These are phyloP conservation scores for Campylomormyrus numenius DNA, from an alignment of 2,113 vertebrate species.

Conservation along the genomic window DNA sequence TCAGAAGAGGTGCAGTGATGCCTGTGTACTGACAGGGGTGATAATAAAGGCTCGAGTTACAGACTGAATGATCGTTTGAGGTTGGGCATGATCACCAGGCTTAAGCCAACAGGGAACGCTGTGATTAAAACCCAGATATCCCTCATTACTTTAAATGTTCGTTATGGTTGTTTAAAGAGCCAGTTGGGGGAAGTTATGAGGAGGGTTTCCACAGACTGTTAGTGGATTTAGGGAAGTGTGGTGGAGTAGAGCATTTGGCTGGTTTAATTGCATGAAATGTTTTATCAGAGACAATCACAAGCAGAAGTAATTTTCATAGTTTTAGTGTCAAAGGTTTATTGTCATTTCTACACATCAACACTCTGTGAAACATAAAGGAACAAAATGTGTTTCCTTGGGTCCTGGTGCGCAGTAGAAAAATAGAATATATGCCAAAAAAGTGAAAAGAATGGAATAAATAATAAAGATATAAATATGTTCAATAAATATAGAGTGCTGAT, in stretches of 20 bases:
- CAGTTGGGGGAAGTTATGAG: not conserved
- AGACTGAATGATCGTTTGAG: not conserved
- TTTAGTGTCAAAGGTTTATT: not conserved
- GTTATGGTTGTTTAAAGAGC: not conserved
- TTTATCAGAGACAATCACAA: not conserved
- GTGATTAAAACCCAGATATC: not conserved
- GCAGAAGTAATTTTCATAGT: not conserved
- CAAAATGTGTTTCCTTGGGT: not conserved
- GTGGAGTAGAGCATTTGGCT: not conserved
- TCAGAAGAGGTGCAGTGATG: not conserved
- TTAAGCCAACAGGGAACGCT: not conserved
- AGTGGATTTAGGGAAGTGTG: not conserved
- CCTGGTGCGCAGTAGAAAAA: not conserved
- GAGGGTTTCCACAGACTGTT: not conserved
- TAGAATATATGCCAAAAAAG: not conserved
- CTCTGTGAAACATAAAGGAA: not conserved
- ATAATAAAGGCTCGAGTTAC: not conserved
- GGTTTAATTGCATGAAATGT: not conserved
- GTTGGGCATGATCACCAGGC: not conserved
- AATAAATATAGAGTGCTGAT: not conserved
- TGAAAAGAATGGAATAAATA: not conserved
- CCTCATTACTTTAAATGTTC: not conserved
- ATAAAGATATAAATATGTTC: not conserved
- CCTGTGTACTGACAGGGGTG: not conserved
- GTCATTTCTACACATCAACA: not conserved